phyloP scores from a whole-genome alignment of 2,797 vertebrate species.

The Gymnothorax reevesii region DNA sequence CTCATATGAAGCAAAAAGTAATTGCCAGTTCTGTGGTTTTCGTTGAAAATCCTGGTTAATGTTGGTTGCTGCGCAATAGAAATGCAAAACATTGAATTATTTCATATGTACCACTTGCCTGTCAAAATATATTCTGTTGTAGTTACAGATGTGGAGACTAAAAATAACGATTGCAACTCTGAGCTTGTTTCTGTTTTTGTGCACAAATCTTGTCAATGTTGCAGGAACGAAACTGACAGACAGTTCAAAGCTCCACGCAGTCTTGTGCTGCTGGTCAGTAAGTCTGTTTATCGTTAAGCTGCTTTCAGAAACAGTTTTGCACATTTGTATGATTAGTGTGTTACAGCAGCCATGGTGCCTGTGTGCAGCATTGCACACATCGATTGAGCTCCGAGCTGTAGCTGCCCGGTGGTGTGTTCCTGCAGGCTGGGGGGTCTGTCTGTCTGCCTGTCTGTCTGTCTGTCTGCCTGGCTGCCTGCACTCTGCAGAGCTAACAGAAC shows the following conservation, averaged over 20 bases:
- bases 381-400: not conserved
- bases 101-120: not conserved
- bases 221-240: not conserved
- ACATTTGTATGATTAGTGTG: not conserved
- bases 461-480: constrained; percentile 62
- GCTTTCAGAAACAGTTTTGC: not conserved
- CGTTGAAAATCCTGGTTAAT: not conserved
- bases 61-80: not conserved
- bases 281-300: not conserved
- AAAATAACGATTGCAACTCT: not conserved
- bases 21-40: not conserved
- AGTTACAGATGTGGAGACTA: not conserved
- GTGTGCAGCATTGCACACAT: not conserved
- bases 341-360: not conserved
- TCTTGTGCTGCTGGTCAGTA: not conserved
- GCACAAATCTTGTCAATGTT: not conserved
- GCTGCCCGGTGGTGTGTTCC: constrained; percentile 39
- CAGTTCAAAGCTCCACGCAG: not conserved
- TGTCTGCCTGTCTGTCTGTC: constrained; percentile 65
- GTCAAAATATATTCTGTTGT: not conserved
- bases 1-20: not conserved
- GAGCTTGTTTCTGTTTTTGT: constrained; percentile 46
- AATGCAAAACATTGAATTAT: not conserved
- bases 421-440: constrained; percentile 58
- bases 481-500: constrained; percentile 48